Evolutionary conservation across 2,113 vertebrate species (phyloP).

Genomic region (Stegostoma tigrinum): DNA sequence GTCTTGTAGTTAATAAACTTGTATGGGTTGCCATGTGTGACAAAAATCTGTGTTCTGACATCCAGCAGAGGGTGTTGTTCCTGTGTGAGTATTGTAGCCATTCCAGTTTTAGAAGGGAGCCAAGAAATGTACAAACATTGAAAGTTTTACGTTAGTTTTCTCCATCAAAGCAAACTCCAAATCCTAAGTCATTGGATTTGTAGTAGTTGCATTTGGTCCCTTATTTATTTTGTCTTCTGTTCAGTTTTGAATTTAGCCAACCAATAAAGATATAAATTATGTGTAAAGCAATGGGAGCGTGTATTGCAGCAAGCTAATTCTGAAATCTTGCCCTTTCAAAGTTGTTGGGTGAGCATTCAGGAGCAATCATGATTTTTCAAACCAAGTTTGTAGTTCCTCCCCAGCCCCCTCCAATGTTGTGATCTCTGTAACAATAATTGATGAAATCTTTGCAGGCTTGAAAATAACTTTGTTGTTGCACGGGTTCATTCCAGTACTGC

Average conservation of each 20-base stretch:
- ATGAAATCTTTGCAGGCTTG: not conserved
- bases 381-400: not conserved
- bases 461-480: not conserved
- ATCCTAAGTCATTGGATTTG: not conserved
- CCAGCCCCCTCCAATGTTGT: not conserved
- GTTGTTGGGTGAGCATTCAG: not conserved
- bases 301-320: not conserved
- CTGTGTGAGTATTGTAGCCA: not conserved
- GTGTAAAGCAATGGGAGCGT: not conserved
- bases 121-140: not conserved
- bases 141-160: not conserved
- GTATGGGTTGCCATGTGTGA: not conserved
- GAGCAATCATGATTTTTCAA: not conserved
- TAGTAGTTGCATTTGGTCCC: not conserved
- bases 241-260: not conserved
- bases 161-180: not conserved
- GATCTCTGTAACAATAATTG: not conserved
- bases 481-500: not conserved
- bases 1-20: not conserved
- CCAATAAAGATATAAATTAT: no score
- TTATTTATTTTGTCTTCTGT: not conserved
- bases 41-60: not conserved
- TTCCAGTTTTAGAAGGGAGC: not conserved
- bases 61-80: not conserved
- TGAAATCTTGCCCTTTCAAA: not conserved